These are phyloP conservation scores for Periophthalmus magnuspinnatus DNA, from an alignment of 2,797 vertebrate species.

Conservation along the genomic window DNA sequence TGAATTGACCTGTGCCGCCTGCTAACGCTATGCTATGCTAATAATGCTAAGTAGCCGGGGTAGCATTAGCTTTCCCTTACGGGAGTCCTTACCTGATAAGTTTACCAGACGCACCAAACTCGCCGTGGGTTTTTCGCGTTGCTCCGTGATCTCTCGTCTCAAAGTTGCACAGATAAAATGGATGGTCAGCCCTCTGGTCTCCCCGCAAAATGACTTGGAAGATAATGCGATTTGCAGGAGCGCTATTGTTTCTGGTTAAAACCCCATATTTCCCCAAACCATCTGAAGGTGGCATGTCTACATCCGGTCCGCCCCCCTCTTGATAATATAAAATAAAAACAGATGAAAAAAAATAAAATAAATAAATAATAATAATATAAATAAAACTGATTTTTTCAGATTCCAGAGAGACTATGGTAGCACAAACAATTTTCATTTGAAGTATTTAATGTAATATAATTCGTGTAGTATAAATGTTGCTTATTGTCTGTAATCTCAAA, in stretches of 20 bases:
- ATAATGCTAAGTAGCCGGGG: slow-evolving; percentile 17
- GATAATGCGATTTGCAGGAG: slow-evolving; percentile 39
- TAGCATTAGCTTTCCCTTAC: slow-evolving; percentile 41
- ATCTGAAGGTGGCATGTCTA: slow-evolving; percentile 47
- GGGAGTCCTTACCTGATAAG: slow-evolving; percentile 54
- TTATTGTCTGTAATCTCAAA: no score
- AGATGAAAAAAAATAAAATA: no score
- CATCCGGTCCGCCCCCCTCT: slow-evolving; percentile 64
- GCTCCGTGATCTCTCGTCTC: slow-evolving; percentile 1
- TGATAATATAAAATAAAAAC: neutral
- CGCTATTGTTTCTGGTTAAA: slow-evolving; percentile 69
- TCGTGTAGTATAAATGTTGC: no score
- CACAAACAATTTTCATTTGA: no score
- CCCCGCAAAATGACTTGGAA: slow-evolving; percentile 25
- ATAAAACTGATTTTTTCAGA: no score
- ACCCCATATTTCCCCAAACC: slow-evolving; percentile 62
- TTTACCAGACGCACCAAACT: slow-evolving; percentile 14
- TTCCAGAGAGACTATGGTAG: no score
- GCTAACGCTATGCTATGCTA: slow-evolving; percentile 20
- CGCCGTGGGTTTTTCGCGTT: slow-evolving; percentile 8
- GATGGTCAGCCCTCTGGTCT: neutral
- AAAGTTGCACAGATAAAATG: neutral
- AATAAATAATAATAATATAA: no score
- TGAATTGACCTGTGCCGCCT: neutral
- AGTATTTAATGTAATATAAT: no score